phyloP scores from a whole-genome alignment of 2,888 invertebrate species.

The Strigamia transsilvanica region DNA sequence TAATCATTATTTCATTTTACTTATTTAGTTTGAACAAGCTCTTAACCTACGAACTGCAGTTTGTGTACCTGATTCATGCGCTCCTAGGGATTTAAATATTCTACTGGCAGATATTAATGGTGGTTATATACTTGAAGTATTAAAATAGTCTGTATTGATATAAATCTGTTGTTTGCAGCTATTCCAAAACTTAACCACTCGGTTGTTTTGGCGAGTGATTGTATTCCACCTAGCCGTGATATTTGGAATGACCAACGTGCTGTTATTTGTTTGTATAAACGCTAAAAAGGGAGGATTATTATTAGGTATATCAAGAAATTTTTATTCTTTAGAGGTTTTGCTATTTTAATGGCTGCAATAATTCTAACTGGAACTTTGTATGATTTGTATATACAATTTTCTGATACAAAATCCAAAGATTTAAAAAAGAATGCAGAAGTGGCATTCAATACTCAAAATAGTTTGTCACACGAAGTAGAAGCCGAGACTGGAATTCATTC shows the following conservation, averaged over 20 bases:
- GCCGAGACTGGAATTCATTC: not conserved
- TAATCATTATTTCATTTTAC: not conserved
- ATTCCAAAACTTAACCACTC: not conserved
- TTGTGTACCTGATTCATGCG: not conserved
- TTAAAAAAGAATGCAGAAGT: not conserved
- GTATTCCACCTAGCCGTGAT: not conserved
- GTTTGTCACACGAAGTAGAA: not conserved
- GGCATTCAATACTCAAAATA: not conserved
- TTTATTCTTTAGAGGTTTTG: not conserved
- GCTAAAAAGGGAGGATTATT: not conserved
- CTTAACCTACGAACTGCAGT: not conserved
- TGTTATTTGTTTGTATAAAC: constrained; percentile 31
- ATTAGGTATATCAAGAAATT: not conserved
- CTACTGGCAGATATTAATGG: not conserved
- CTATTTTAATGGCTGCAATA: not conserved
- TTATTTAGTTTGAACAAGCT: not conserved
- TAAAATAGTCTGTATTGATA: not conserved
- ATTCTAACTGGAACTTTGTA: not conserved
- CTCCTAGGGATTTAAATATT: not conserved
- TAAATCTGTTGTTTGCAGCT: not conserved
- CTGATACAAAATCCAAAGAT: not conserved
- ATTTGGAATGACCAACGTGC: constrained; percentile 16
- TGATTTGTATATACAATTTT: not conserved
- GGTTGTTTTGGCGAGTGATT: not conserved
- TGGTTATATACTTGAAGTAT: not conserved